phyloP scores from a whole-genome alignment of 2,888 invertebrate species.

The Drosophila hamatofila region DNA sequence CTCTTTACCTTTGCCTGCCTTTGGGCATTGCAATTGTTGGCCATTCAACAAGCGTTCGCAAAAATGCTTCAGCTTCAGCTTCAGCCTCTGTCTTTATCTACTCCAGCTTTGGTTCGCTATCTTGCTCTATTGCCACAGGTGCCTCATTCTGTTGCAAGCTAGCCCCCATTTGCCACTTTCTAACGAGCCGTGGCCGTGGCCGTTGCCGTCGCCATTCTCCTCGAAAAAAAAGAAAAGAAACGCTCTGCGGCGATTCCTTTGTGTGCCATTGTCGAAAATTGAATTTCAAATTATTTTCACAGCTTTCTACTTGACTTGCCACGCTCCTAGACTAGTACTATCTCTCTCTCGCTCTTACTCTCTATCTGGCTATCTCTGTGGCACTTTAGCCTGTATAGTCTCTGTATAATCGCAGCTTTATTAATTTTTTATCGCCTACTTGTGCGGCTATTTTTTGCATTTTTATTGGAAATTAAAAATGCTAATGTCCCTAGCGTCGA shows the following conservation, averaged over 20 bases:
- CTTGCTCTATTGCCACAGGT: conserved; percentile 52
- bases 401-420: conserved; percentile 78
- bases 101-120: conserved; percentile 2
- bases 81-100: conserved; percentile 19
- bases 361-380: conserved; percentile 1
- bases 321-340: conserved; percentile 39
- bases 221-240: conserved; percentile 15
- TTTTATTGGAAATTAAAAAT: conserved; percentile 81
- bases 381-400: conserved; percentile 34
- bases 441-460: conserved; percentile 78
- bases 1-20: neutral
- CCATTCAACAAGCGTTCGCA: conserved; percentile 69
- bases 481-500: conserved; percentile 65
- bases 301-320: conserved; percentile 60
- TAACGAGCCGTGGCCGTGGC: conserved; percentile 62
- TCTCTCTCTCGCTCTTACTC: conserved; percentile 3
- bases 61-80: conserved; percentile 30
- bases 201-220: conserved; percentile 8
- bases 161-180: conserved; percentile 49
- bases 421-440: conserved; percentile 81
- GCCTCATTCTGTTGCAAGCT: conserved; percentile 30
- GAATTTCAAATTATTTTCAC: conserved; percentile 81
- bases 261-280: conserved; percentile 81
- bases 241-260: conserved; percentile 69
- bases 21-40: conserved; percentile 62